Conservation (phyloP, 92 coral and sea anemone species). For the Anthopleura xanthogrammica region DNA sequence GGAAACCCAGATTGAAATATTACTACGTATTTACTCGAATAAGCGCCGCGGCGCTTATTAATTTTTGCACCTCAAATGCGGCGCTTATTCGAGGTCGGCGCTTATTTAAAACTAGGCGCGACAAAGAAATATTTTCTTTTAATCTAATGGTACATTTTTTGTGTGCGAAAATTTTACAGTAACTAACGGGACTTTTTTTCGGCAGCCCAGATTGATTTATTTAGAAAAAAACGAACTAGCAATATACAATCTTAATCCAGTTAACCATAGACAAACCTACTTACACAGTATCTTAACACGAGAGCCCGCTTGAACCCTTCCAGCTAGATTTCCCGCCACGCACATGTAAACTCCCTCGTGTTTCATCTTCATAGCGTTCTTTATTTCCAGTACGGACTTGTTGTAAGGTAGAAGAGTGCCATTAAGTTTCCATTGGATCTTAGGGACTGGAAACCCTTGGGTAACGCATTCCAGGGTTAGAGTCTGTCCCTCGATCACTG, state of each 20-base stretch:
- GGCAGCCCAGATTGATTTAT: no score
- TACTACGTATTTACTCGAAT: conserved; percentile 2
- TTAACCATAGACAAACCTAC: background rate
- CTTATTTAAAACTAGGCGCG: no score
- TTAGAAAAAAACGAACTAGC: no score
- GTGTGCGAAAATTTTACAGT: no score
- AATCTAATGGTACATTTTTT: no score
- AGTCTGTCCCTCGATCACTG: conserved; percentile 65
- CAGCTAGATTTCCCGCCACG: conserved; percentile 55
- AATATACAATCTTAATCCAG: background rate
- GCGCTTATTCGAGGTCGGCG: no score
- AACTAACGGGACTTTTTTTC: no score
- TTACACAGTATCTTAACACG: conserved; percentile 33
- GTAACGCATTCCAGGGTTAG: conserved; percentile 64
- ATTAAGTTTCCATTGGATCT: conserved; percentile 63
- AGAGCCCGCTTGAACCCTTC: conserved; percentile 57
- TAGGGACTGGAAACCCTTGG: conserved; percentile 70
- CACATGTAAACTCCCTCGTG: conserved; percentile 74
- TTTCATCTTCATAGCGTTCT: conserved; percentile 30
- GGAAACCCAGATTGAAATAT: no score
- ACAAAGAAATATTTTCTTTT: no score
- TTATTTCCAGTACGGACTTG: conserved; percentile 48
- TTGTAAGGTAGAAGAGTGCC: conserved; percentile 45
- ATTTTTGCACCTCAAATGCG: no score
- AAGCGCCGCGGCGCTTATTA: conserved; percentile 35